Evolutionary conservation across 2,113 vertebrate species (phyloP).

Genomic region (Mesitornis unicolor): DNA sequence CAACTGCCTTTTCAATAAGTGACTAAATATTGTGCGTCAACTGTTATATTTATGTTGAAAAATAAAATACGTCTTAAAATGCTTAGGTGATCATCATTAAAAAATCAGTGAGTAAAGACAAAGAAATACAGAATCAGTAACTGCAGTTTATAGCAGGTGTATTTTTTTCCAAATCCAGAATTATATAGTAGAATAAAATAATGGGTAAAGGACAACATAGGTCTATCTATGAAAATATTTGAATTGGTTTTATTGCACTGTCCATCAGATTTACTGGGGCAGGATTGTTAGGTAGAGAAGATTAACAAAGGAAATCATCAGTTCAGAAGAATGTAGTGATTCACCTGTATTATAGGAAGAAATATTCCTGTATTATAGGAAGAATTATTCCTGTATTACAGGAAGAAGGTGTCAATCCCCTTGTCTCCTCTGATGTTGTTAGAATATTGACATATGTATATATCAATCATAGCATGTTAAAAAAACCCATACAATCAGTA

Average conservation of each 20-base stretch:
- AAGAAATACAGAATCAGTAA: neutral
- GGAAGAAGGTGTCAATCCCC: neutral
- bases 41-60: neutral
- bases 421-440: neutral
- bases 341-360: neutral
- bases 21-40: neutral
- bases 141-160: neutral
- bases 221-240: neutral
- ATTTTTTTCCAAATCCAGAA: neutral
- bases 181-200: neutral
- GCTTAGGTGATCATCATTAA: neutral
- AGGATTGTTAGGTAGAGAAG: neutral
- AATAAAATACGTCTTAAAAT: neutral
- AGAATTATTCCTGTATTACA: neutral
- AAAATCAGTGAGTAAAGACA: neutral
- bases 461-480: neutral
- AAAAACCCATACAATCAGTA: accelerated
- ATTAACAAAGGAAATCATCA: neutral
- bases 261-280: neutral
- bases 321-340: neutral
- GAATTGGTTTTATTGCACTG: neutral
- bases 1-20: neutral
- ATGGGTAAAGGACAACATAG: neutral
- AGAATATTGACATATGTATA: neutral
- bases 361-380: no score